Conservation (phyloP, 2,113 vertebrate genomes). For the Sinocyclocheilus anophthalmus region DNA sequence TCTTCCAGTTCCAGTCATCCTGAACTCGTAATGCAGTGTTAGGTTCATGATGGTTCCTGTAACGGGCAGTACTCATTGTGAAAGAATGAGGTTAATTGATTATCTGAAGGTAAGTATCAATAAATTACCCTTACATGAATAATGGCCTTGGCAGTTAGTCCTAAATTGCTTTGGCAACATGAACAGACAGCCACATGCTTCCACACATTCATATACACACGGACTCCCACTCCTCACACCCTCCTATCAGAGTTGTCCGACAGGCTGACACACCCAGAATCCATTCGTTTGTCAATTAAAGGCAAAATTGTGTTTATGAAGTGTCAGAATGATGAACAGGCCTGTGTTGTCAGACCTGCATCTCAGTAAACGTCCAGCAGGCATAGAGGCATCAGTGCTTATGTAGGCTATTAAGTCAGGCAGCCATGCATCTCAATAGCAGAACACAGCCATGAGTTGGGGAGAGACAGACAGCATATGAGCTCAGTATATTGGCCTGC, state of each 20-base stretch:
- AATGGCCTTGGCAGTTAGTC: conserved; percentile 41
- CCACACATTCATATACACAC: conserved; percentile 23
- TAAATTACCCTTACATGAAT: conserved; percentile 58
- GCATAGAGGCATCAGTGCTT: conserved; percentile 51
- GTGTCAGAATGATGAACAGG: conserved; percentile 58
- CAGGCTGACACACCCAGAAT: conserved; percentile 11
- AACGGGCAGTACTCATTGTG: not conserved
- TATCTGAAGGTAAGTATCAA: conserved; percentile 35
- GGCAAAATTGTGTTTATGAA: conserved; percentile 52
- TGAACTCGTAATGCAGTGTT: not conserved
- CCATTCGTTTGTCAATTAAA: conserved; percentile 57
- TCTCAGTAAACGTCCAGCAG: conserved; percentile 36
- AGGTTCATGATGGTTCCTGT: not conserved
- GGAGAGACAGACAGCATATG: conserved; percentile 46
- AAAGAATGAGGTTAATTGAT: conserved; percentile 32
- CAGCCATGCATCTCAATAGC: conserved; percentile 49
- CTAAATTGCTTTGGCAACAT: conserved; percentile 60
- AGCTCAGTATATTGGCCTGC: conserved; percentile 33
- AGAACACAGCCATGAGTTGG: conserved; percentile 50
- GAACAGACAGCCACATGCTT: conserved; percentile 39
- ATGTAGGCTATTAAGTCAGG: conserved; percentile 54
- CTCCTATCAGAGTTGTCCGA: not conserved
- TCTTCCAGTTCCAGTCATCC: not conserved
- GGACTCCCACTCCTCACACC: not conserved
- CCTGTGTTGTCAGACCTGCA: conserved; percentile 25